phyloP scores from a whole-genome alignment of 2,888 invertebrate species.

The Cenopis cana region DNA sequence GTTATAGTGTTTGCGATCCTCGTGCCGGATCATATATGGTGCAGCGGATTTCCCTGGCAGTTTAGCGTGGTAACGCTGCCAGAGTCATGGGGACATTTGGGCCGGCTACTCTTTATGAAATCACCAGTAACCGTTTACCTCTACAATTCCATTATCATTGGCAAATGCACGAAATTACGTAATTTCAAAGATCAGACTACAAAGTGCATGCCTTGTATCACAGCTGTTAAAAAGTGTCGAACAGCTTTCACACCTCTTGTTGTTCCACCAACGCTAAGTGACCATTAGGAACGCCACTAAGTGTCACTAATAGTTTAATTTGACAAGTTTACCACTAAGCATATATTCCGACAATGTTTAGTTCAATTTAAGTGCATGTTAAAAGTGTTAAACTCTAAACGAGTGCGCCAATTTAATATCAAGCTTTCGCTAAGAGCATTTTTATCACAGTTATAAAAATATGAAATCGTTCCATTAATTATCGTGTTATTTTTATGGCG shows the following conservation, averaged over 20 bases:
- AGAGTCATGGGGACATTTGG: too few species aligned
- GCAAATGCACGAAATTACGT: neutral
- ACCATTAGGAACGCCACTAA: constrained; percentile 40
- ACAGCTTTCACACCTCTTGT: constrained; percentile 49
- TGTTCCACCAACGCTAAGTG: constrained; percentile 44
- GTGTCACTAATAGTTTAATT: constrained; percentile 45
- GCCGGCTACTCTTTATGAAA: too few species aligned
- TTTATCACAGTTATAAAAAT: constrained; percentile 23
- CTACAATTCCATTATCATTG: neutral
- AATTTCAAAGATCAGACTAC: neutral
- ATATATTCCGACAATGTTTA: constrained; percentile 21
- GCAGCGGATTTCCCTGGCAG: too few species aligned
- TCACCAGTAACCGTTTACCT: neutral
- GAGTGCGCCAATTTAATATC: constrained; percentile 3
- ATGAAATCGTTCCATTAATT: constrained; percentile 29
- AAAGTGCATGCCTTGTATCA: constrained; percentile 9
- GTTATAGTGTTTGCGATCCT: too few species aligned
- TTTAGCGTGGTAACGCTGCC: too few species aligned
- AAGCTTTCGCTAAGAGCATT: constrained; percentile 14
- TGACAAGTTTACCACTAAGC: constrained; percentile 36
- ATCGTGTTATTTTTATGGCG: neutral
- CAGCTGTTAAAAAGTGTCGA: constrained; percentile 33
- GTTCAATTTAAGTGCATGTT: constrained; percentile 14
- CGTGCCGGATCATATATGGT: too few species aligned
- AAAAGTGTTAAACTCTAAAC: neutral